A percentile compares a stretch with the other conserved stretches of the same genome.
Evolutionary conservation across 1,140 invertebrate genomes (phyloP).

Genomic region (Saccostrea echinata): DNA sequence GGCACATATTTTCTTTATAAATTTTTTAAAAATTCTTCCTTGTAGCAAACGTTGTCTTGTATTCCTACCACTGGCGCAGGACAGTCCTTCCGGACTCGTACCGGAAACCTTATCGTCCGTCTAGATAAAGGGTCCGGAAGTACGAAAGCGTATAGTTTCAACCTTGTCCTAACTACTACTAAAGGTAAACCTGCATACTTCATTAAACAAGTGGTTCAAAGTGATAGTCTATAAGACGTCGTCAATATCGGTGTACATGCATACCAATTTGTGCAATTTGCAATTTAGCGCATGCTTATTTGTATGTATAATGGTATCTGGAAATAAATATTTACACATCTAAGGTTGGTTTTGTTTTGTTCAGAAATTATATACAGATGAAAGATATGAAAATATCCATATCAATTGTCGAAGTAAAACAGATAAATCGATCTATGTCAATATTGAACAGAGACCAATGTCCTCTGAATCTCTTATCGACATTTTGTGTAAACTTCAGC

Average conservation of each 20-base stretch:
- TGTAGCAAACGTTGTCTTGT: background rate
- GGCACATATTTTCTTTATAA: background rate
- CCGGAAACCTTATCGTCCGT: slow-evolving; percentile 29
- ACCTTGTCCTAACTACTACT: slow-evolving; percentile 3
- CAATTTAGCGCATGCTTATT: no score
- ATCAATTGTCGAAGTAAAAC: no score
- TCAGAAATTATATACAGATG: no score
- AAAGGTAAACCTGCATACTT: background rate
- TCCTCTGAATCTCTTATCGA: background rate
- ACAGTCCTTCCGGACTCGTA: background rate
- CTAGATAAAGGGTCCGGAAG: slow-evolving; percentile 29
- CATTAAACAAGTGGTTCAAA: background rate
- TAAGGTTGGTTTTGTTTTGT: no score
- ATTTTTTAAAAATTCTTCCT: background rate
- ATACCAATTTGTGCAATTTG: no score
- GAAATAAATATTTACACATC: no score
- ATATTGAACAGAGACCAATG: no score
- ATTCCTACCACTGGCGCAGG: background rate
- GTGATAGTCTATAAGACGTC: no score
- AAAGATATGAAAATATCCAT: no score
- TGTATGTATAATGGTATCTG: no score
- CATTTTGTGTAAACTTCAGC: background rate
- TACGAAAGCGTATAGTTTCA: slow-evolving; percentile 16
- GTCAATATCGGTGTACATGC: no score
- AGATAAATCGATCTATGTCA: no score